Base-by-base conservation (phyloP, 2,888 invertebrate genomes). In the Eristalis intricaria region DNA sequence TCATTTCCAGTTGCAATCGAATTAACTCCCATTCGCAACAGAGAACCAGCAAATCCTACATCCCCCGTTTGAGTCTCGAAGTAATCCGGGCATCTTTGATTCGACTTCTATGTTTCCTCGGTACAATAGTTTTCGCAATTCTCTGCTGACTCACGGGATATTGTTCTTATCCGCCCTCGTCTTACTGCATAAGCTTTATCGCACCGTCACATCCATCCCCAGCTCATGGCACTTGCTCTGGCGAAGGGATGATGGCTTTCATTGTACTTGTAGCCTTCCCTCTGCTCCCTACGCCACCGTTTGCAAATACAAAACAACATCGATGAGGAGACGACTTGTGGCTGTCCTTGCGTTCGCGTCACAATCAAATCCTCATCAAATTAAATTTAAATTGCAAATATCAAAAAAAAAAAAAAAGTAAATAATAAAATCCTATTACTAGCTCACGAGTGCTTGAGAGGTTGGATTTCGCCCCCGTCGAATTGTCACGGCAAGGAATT, bases 391-490 rank as follows among this genome's bases (percentile, higher is more conserved):
- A 38, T 65, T 65, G 64, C 35, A 65, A 65, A 65, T 65, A 22
- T 22, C n/a, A 38, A 19, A 22, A 10, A n/a, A 38, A 32, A n/a
- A 32, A 32, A 26, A 32, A 32, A 32, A 32, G 32, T 0, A 32
- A 65, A 65, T 38, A 65, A 65, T 19, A 32, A 65, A 65, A 38
- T 65, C 64, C 64, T 65, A 65, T 65, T 65, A 65, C 35, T 15
- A 35, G 32, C 7, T 65, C 38, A 22, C 1, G 35, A 19, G 64
- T 22, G 64, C 64, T 65, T 65, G 38, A 15, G 38, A 15, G 35
- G 35, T 22, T 13, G 11, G 38, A 38, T 65, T 65, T 22, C 2
- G 26, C 60, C 32, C 32, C 4, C 38, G 32, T n/a, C 38, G 32
- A 65, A 65, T 65, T 65, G 64, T 22, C 13, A 60, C 26, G 13